Percentiles rank a stretch among this genome's conserved stretches.
phyloP scores from a whole-genome alignment of 1,140 invertebrate species.

The Pissodes strobi region DNA sequence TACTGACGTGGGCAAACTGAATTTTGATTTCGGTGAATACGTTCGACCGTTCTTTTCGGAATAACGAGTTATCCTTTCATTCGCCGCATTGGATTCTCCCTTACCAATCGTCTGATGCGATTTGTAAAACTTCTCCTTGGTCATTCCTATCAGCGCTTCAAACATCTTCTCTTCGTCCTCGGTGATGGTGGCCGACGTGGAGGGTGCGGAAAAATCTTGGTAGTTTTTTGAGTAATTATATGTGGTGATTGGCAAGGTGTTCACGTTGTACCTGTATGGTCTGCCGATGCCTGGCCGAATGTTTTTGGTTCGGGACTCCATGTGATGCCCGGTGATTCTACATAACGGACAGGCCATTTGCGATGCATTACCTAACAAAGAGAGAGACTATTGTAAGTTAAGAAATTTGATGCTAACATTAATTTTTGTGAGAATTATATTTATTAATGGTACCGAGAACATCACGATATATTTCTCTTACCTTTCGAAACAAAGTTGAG shows the following conservation, averaged over 20 bases:
- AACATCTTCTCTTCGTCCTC: slow-evolving; percentile 38
- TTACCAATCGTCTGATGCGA: not conserved
- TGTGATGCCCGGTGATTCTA: slow-evolving; percentile 13
- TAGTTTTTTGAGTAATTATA: slow-evolving; percentile 21
- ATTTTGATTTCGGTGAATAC: slow-evolving; percentile 2
- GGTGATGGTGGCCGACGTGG: slow-evolving; percentile 9
- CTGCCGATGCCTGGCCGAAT: slow-evolving; percentile 47
- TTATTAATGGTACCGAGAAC: too few species aligned
- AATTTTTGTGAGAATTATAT: too few species aligned
- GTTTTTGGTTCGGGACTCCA: slow-evolving; percentile 25
- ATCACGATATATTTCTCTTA: slow-evolving; percentile 13
- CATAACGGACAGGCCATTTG: slow-evolving; percentile 23
- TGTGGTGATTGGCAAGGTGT: slow-evolving; percentile 7
- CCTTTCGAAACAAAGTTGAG: slow-evolving; percentile 20
- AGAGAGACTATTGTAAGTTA: too few species aligned
- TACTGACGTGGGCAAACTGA: slow-evolving; percentile 12
- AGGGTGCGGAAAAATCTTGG: slow-evolving; percentile 9
- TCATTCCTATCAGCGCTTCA: slow-evolving; percentile 22
- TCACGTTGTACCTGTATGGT: slow-evolving; percentile 40
- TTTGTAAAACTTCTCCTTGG: slow-evolving; percentile 15
- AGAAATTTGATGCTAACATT: too few species aligned
- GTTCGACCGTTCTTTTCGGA: slow-evolving; percentile 4
- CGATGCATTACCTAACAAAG: slow-evolving; percentile 18
- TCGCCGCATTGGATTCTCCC: not conserved
- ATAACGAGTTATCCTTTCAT: slow-evolving; percentile 3